Conservation (phyloP, 2,113 vertebrate genomes). For the Trematocara marginatum region DNA sequence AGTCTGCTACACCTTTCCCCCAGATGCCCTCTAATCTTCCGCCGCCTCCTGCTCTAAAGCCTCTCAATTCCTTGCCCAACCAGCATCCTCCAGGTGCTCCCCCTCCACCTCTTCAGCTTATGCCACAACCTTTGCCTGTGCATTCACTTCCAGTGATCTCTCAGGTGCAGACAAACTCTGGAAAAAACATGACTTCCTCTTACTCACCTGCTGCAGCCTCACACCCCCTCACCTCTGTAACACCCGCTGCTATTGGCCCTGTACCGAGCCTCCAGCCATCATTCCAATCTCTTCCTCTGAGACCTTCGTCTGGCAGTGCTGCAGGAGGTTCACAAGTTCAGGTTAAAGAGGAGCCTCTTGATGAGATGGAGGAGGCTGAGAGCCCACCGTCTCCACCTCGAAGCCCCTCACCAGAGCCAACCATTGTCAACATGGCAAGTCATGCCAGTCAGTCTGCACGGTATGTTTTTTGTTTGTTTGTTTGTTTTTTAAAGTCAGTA, state of each 20-base stretch:
- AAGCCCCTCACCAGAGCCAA: conserved; percentile 92
- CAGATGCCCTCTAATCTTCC: conserved; percentile 92
- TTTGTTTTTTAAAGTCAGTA: neutral
- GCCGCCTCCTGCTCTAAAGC: conserved; percentile 90
- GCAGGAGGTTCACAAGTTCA: conserved; percentile 70
- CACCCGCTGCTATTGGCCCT: conserved; percentile 37
- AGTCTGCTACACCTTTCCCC: conserved; percentile 82
- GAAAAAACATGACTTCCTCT: conserved; percentile 66
- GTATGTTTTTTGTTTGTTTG: conserved; percentile 53
- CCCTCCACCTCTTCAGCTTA: conserved; percentile 91
- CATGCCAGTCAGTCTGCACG: conserved; percentile 96
- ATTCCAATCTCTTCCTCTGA: conserved; percentile 66
- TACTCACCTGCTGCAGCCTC: conserved; percentile 70
- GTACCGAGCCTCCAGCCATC: conserved; percentile 75
- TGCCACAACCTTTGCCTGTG: conserved; percentile 84
- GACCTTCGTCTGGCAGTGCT: conserved; percentile 46
- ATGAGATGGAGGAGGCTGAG: conserved; percentile 86
- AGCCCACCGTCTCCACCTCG: conserved; percentile 86
- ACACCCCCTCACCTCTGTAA: conserved; percentile 68
- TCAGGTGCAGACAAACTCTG: conserved; percentile 81
- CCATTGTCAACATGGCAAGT: conserved; percentile 85
- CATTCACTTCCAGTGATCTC: conserved; percentile 83
- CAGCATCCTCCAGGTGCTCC: conserved; percentile 89
- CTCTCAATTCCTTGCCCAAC: conserved; percentile 86
- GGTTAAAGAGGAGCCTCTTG: conserved; percentile 93